phyloP scores from a whole-genome alignment of 2,797 vertebrate genomes.

The Chiloscyllium punctatum region DNA sequence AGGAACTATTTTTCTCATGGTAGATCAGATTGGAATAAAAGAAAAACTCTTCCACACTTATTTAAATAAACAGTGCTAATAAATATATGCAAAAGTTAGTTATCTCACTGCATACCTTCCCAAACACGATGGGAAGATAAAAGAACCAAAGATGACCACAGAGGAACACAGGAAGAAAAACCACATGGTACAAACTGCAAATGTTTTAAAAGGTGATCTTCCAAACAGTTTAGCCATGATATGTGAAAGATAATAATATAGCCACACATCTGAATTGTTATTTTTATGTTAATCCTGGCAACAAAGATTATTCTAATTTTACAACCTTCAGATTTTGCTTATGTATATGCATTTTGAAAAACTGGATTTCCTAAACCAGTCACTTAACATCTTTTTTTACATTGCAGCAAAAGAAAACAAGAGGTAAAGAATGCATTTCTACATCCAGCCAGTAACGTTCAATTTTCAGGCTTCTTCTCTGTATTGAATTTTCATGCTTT shows the following conservation, averaged over 20 bases:
- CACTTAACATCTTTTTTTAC: background rate
- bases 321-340: background rate
- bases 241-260: background rate
- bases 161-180: conserved; percentile 5
- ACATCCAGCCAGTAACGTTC: conserved; percentile 6
- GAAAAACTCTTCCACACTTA: background rate
- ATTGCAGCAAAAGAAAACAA: background rate
- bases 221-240: background rate
- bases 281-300: background rate
- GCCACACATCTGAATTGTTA: background rate
- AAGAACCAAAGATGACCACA: conserved; percentile 23
- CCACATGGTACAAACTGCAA: too few relatives aligned
- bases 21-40: background rate
- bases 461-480: background rate
- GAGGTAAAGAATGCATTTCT: conserved; percentile 1
- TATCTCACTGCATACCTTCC: background rate
- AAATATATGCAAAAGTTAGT: background rate
- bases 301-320: background rate
- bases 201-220: background rate
- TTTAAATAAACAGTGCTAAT: background rate
- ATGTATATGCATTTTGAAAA: background rate
- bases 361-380: background rate
- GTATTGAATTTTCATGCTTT: background rate
- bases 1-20: background rate
- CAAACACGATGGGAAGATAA: background rate